Base-by-base conservation (phyloP, 2,888 invertebrate genomes). In the Hoplodrina blanda region DNA sequence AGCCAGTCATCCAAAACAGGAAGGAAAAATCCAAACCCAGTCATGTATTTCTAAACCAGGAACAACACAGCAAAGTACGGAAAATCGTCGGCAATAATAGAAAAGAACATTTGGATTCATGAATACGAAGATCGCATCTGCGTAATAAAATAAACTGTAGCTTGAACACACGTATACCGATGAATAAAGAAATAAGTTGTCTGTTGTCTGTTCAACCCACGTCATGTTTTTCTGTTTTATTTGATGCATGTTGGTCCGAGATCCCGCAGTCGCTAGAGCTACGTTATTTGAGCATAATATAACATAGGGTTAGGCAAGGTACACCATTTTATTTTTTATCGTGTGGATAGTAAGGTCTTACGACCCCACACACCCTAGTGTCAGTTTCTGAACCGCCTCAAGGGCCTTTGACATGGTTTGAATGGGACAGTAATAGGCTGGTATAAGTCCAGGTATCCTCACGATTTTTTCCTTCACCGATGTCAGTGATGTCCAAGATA, bases 41-140 rank as follows among this genome's bases (percentile, higher is more conserved):
- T 59, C 46, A 64, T 56, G 71, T 79, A 76, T 85, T 83, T 66
- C 54, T 62, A 62, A 74, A 80, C 61, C 60, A 61, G 78, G 59
- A 79, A 80, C 69, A 64, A 65, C 63, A 60, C 62, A 62, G 63
- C 80, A 75, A 69, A 73, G 70, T 85, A 78, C 63, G 70, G 59
- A 80, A 76, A 81, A 82, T 77, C 70, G 80, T 80, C 71, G 81
- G 81, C 87, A 87, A 89, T 90, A 88, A 88, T 88, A 86, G 84
- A 86, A 85, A 85, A 76, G 85, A 84, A 82, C 85, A 90, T 91
- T 90, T 85, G 84, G 88, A 90, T 91, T 91, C 91, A 90, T 89
- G 88, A 91, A 86, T 84, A 82, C 84, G 79, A 82, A 82, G 84
- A 89, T 86, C 86, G 70, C 77, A 84, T 85, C 79, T 82, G 78